phyloP scores from a whole-genome alignment of 1,140 invertebrate species.

The Camponotus floridanus region DNA sequence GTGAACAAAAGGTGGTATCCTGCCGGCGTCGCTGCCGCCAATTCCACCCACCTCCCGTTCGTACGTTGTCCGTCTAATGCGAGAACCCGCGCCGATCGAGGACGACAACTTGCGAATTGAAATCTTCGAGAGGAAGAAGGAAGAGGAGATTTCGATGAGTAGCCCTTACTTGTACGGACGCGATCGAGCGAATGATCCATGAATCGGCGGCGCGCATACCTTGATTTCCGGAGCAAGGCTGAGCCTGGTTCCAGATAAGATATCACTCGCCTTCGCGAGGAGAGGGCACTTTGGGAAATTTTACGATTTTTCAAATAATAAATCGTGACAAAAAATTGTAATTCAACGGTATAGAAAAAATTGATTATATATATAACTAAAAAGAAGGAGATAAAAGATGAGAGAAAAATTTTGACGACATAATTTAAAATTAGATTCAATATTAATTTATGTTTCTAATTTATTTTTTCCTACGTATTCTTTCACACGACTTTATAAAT shows the following conservation, averaged over 20 bases:
- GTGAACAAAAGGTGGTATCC: slow-evolving; percentile 75
- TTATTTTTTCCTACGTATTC: background rate
- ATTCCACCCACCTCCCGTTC: slow-evolving; percentile 5
- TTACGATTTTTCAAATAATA: slow-evolving; percentile 37
- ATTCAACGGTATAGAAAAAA: background rate
- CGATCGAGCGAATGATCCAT: slow-evolving; percentile 41
- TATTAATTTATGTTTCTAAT: background rate
- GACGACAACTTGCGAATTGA: background rate
- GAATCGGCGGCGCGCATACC: slow-evolving; percentile 8
- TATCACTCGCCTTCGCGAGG: background rate
- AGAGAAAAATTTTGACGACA: background rate
- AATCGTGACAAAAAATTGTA: background rate
- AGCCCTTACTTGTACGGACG: slow-evolving; percentile 5
- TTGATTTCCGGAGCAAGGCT: slow-evolving; percentile 38
- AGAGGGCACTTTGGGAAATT: background rate
- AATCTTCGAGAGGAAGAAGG: background rate
- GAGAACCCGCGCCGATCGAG: background rate
- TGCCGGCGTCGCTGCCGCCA: slow-evolving; percentile 74
- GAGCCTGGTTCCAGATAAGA: slow-evolving; percentile 43
- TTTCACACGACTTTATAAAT: background rate
- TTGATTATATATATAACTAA: background rate
- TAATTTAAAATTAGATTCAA: background rate
- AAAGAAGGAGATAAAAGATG: background rate
- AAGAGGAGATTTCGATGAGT: background rate
- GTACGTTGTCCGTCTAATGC: background rate